Evolutionary conservation across 2,888 invertebrate species (phyloP).

Genomic region (Amblyteles armatorius): DNA sequence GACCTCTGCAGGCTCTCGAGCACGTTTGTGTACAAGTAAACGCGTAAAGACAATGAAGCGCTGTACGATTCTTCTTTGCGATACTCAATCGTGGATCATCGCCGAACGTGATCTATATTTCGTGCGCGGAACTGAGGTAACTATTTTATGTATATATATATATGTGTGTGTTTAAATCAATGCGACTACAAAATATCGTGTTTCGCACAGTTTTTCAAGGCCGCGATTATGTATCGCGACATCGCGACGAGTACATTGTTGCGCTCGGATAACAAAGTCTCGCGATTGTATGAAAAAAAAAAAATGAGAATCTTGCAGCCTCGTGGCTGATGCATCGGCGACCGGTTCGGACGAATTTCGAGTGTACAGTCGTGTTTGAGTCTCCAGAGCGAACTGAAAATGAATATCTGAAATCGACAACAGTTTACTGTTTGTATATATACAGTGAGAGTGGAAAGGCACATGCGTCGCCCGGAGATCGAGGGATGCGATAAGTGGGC

Average conservation of each 20-base stretch:
- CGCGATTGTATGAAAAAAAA: background rate
- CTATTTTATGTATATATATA: background rate
- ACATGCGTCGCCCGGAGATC: slow-evolving; percentile 12
- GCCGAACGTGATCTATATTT: background rate
- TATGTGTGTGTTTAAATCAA: background rate
- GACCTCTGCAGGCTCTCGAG: background rate
- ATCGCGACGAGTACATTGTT: background rate
- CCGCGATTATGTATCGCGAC: background rate
- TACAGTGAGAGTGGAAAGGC: background rate
- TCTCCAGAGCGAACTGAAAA: background rate
- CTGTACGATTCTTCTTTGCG: background rate
- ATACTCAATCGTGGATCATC: background rate
- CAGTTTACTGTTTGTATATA: background rate
- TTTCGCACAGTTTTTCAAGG: background rate
- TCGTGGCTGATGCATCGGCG: background rate
- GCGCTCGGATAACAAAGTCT: background rate
- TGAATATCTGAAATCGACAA: background rate
- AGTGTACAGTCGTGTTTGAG: background rate
- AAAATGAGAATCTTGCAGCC: background rate
- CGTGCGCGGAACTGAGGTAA: background rate
- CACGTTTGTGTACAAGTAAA: background rate
- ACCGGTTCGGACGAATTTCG: background rate
- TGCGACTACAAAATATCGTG: background rate
- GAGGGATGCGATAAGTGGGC: background rate
- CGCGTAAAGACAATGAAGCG: background rate